Evolutionary conservation across 2,797 vertebrate species (phyloP).

Genomic region (Mallotus villosus): DNA sequence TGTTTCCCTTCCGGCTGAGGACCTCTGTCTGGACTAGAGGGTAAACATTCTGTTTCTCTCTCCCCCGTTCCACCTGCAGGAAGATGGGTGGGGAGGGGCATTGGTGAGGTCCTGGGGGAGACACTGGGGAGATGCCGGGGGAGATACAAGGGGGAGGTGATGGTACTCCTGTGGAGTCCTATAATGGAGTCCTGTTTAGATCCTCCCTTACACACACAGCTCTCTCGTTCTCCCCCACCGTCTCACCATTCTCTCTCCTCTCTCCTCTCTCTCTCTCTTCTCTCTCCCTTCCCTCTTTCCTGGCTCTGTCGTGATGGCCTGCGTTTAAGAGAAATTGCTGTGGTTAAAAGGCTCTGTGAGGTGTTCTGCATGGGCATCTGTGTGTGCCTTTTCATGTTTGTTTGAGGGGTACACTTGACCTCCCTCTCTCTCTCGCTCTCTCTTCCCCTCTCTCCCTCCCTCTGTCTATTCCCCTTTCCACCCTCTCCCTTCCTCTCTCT

Average conservation of each 20-base stretch:
- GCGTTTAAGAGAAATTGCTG: constrained; percentile 68
- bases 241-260: background rate
- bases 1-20: too few relatives aligned
- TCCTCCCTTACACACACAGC: too few relatives aligned
- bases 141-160: too few relatives aligned
- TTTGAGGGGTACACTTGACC: constrained; percentile 77
- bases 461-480: constrained; percentile 10
- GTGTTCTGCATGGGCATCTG: constrained; percentile 76
- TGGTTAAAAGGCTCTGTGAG: constrained; percentile 67
- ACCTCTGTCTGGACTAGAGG: too few relatives aligned
- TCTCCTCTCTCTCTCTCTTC: constrained; percentile 31
- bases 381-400: constrained; percentile 61
- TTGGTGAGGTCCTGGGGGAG: too few relatives aligned
- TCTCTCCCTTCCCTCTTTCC: constrained; percentile 35
- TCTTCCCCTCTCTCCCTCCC: constrained; percentile 51
- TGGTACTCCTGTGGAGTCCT: too few relatives aligned
- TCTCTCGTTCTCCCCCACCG: constrained; percentile 16
- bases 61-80: too few relatives aligned
- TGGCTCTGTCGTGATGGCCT: constrained; percentile 53
- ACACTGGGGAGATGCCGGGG: too few relatives aligned
- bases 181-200: too few relatives aligned
- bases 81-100: too few relatives aligned
- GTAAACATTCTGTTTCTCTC: too few relatives aligned
- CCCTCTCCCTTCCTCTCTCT: constrained; percentile 21
- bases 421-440: constrained; percentile 48